These are phyloP conservation scores for Bellardia bayeri DNA, from an alignment of 2,888 invertebrate species.

Conservation along the genomic window DNA sequence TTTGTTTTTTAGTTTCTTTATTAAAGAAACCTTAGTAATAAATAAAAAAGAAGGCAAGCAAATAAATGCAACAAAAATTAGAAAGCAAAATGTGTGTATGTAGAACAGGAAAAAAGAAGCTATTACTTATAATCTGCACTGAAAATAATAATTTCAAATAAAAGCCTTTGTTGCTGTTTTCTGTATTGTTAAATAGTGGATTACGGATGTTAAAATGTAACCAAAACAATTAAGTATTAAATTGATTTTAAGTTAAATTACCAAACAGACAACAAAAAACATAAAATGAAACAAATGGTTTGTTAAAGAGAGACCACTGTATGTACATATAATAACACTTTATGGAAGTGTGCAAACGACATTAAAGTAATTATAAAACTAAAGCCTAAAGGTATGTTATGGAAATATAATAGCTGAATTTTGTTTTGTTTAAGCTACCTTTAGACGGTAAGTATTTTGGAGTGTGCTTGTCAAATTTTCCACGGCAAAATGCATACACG, in stretches of 20 bases:
- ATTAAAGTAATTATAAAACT: not conserved
- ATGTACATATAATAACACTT: not conserved
- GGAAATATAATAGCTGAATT: not conserved
- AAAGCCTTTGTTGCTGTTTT: not conserved
- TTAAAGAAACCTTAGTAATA: conserved; percentile 45
- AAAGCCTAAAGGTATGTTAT: conserved; percentile 52
- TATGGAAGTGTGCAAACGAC: not conserved
- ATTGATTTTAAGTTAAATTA: conserved; percentile 18
- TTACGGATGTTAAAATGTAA: conserved; percentile 39
- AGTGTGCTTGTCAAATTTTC: too few relatives aligned
- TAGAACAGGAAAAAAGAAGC: not conserved
- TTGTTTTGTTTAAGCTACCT: too few relatives aligned
- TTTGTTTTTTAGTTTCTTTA: not conserved
- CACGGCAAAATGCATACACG: too few relatives aligned
- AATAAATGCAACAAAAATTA: not conserved
- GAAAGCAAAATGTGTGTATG: not conserved
- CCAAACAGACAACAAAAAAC: not conserved
- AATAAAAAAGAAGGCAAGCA: not conserved
- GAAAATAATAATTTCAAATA: not conserved
- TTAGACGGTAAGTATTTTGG: too few relatives aligned
- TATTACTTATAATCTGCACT: not conserved
- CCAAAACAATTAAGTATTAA: conserved; percentile 20
- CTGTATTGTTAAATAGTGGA: conserved; percentile 28
- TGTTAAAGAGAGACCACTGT: not conserved
- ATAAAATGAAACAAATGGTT: not conserved